phyloP scores from a whole-genome alignment of 2,113 vertebrate genomes.

The Lontra canadensis region DNA sequence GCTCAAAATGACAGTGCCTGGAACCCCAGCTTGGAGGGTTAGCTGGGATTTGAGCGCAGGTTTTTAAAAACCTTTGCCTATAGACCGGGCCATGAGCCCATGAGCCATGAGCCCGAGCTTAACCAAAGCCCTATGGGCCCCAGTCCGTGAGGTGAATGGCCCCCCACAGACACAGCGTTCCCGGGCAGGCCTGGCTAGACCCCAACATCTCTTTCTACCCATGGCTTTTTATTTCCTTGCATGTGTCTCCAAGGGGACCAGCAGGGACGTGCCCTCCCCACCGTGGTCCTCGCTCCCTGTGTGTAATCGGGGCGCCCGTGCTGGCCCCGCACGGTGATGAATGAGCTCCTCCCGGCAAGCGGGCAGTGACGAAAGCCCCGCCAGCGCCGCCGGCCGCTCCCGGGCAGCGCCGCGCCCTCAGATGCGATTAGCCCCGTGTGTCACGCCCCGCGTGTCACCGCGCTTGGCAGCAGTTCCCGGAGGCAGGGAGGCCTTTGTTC shows the following conservation, averaged over 20 bases:
- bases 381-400: constrained; percentile 44
- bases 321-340: constrained; percentile 53
- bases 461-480: constrained; percentile 64
- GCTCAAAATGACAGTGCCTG: not conserved
- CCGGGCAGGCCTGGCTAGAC: not conserved
- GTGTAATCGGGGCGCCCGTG: constrained; percentile 44
- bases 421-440: constrained; percentile 70
- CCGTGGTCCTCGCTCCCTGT: constrained; percentile 61
- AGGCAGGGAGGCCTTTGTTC: constrained; percentile 72
- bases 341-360: constrained; percentile 67
- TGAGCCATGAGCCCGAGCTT: not conserved
- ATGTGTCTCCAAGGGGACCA: constrained; percentile 18
- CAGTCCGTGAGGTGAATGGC: not conserved
- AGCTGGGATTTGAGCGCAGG: not conserved
- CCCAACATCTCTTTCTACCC: not conserved
- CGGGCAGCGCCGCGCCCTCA: constrained; percentile 58
- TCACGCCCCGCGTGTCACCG: constrained; percentile 77
- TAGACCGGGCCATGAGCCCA: not conserved
- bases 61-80: not conserved
- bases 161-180: not conserved
- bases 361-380: constrained; percentile 78
- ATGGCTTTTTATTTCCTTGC: not conserved
- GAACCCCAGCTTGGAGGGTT: not conserved
- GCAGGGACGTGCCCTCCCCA: constrained; percentile 34
- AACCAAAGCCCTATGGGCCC: not conserved